A percentile compares a stretch with the other conserved stretches of the same genome.
Conservation (phyloP, 2,888 invertebrate species). For the Acleris laterana region DNA sequence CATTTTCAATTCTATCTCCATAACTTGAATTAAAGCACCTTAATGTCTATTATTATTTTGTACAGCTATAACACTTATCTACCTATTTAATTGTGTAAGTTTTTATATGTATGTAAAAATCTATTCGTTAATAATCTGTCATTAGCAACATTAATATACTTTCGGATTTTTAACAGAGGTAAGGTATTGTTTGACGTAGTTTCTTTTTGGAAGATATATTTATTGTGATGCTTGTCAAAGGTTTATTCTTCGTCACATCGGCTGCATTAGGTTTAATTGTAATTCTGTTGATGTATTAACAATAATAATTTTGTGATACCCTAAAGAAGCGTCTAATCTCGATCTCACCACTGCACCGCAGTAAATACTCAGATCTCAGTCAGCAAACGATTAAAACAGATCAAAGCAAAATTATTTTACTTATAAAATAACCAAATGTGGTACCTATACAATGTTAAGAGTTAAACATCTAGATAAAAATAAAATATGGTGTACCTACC, state of each 20-base stretch:
- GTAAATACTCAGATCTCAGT: conserved; percentile 73
- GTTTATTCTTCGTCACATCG: neutral
- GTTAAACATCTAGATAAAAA: conserved; percentile 69
- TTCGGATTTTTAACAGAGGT: conserved; percentile 79
- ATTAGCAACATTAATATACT: conserved; percentile 72
- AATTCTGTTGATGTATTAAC: too few species aligned
- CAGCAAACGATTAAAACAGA: conserved; percentile 72
- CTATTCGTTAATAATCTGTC: conserved; percentile 62
- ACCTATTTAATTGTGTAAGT: conserved; percentile 46
- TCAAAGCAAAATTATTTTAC: conserved; percentile 83
- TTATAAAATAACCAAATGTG: conserved; percentile 73
- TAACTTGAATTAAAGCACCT: conserved; percentile 80
- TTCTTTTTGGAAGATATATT: conserved; percentile 59
- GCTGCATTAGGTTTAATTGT: neutral
- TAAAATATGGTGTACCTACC: conserved; percentile 77
- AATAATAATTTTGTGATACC: conserved; percentile 36
- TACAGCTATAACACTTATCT: conserved; percentile 60
- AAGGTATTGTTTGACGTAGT: conserved; percentile 60
- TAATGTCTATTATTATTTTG: conserved; percentile 63
- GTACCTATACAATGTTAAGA: conserved; percentile 68
- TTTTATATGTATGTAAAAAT: conserved; percentile 24
- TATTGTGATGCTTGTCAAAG: conserved; percentile 25
- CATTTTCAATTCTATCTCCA: conserved; percentile 68
- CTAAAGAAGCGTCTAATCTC: conserved; percentile 32
- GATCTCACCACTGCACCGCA: conserved; percentile 57